Base-by-base conservation (phyloP, 2,888 invertebrate species). In the Scaptodrosophila latifasciaeformis region DNA sequence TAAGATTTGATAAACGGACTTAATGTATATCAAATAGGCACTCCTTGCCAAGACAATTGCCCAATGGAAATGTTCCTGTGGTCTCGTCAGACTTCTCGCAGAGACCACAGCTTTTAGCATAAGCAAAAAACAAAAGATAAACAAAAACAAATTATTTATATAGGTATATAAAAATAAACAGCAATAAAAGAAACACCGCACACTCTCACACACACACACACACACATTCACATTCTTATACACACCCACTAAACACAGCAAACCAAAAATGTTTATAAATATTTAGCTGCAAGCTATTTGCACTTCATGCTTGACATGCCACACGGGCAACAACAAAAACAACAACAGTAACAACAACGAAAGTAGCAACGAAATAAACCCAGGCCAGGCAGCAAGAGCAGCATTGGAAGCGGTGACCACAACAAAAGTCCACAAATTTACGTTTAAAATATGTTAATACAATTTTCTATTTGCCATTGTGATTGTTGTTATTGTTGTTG, bases 231-330 rank as follows among this genome's bases (percentile, higher is more conserved):
- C 24, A 24, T 24, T 7, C 3, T 7, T 24, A 7, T n/a, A 24
- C 4, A 5, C 24, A 7, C 24, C 24, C 4, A 24, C 24, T 3
- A 24, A 24, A 24, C n/a, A n/a, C 44, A 45, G 49, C 56, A 67
- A 57, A 51, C 57, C 64, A 70, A 75, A 65, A 63, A 63, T 75
- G 61, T 68, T 52, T 63, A 72, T 71, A 71, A 67, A 67, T 71
- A 76, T 74, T 76, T 79, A 51, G 76, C 74, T 76, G 65, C 57
- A 58, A 75, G 80, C 74, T 70, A 72, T 79, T 79, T 75, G 77
- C 80, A 75, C 75, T 72, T 76, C 76, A 75, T 75, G 77, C 79
- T 60, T 75, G 72, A 79, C 79, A 75, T 75, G 79, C 67, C 67
- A 53, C 56, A 64, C 42, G 53, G 45, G 15, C 54, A 40, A 27